Conservation (phyloP, 2,113 vertebrate genomes). For the Otis tarda region DNA sequence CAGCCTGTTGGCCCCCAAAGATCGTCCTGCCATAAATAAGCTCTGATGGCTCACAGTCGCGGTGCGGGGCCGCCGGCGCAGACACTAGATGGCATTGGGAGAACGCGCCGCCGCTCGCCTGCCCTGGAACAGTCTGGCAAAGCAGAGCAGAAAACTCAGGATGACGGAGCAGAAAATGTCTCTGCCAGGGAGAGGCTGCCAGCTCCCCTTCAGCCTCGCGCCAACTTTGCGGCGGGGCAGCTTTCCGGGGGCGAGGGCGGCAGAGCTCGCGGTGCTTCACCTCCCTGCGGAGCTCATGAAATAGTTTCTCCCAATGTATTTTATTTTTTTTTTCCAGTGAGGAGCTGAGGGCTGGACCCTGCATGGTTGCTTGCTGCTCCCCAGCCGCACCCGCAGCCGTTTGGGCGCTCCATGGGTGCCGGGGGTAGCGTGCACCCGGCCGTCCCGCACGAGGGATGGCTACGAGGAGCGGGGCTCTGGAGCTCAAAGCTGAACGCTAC, state of each 20-base stretch:
- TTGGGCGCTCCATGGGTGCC: background rate
- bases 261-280: rapidly evolving
- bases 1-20: conserved; percentile 9
- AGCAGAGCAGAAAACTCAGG: conserved; percentile 34
- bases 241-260: background rate
- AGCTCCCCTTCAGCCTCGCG: background rate
- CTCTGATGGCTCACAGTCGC: background rate
- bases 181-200: background rate
- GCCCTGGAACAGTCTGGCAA: conserved; percentile 24
- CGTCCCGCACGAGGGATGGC: background rate
- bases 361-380: rapidly evolving
- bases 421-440: rapidly evolving
- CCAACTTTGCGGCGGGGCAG: background rate
- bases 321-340: rapidly evolving
- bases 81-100: conserved; percentile 66
- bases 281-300: background rate
- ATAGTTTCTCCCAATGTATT: background rate
- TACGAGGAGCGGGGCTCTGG: background rate
- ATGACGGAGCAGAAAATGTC: conserved; percentile 71
- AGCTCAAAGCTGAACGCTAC: background rate
- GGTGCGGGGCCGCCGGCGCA: background rate
- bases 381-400: background rate
- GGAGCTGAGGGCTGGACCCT: background rate
- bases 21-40: conserved; percentile 27
- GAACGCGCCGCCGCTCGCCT: background rate